These are phyloP conservation scores for Ophioninae sp. DNA, from an alignment of 2,888 invertebrate genomes.

Conservation along the genomic window DNA sequence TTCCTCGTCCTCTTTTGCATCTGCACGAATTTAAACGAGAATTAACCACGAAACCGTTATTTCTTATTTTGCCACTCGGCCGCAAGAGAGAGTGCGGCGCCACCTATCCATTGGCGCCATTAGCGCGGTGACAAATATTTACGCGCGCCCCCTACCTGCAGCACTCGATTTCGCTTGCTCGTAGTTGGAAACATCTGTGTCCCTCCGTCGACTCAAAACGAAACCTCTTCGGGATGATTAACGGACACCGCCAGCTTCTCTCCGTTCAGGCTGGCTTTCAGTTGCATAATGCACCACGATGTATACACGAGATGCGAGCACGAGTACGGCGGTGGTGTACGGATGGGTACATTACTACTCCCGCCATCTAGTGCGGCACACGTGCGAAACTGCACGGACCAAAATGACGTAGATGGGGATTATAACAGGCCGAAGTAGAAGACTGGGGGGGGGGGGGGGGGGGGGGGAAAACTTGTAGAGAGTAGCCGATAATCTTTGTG, in stretches of 20 bases:
- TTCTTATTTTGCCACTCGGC: not conserved
- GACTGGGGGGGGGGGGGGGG: not conserved
- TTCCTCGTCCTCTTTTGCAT: too few relatives aligned
- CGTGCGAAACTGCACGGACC: slow-evolving; percentile 4
- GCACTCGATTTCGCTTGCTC: slow-evolving; percentile 16
- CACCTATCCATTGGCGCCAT: slow-evolving; percentile 52
- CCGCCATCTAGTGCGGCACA: not conserved
- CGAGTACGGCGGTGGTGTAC: slow-evolving; percentile 24
- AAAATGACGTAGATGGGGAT: slow-evolving; percentile 17
- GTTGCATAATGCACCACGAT: slow-evolving; percentile 53
- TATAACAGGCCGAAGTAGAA: not conserved
- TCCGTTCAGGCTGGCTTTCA: slow-evolving; percentile 36
- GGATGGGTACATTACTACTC: slow-evolving; percentile 36
- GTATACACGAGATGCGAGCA: slow-evolving; percentile 12
- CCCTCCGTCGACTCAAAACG: slow-evolving; percentile 13
- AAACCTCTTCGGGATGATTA: slow-evolving; percentile 44
- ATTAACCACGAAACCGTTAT: not conserved
- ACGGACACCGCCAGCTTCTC: slow-evolving; percentile 32
- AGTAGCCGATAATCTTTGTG: slow-evolving; percentile 45
- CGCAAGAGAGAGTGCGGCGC: not conserved
- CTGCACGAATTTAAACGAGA: too few relatives aligned
- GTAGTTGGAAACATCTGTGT: slow-evolving; percentile 53
- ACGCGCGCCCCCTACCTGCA: not conserved
- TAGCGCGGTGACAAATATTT: slow-evolving; percentile 53
- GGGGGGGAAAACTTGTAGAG: slow-evolving; percentile 12